Conservation (phyloP, 2,888 invertebrate species). For the Eumerus sabulonum region DNA sequence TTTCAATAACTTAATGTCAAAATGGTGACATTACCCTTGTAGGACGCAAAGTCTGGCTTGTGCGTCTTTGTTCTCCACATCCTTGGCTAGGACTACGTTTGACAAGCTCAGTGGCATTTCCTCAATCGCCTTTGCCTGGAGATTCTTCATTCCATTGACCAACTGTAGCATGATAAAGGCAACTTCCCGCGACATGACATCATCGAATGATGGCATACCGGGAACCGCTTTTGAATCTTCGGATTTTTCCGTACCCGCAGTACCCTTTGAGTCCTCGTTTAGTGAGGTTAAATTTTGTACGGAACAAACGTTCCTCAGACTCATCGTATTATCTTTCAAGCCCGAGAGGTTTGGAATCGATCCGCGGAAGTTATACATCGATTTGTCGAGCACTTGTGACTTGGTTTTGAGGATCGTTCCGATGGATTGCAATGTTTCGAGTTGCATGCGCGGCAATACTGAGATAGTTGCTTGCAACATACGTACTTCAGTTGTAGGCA, state of each 20-base stretch:
- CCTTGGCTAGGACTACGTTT: conserved; percentile 87
- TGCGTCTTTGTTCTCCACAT: conserved; percentile 81
- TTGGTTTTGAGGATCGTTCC: conserved; percentile 82
- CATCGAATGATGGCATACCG: conserved; percentile 78
- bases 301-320: conserved; percentile 80
- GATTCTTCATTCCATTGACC: conserved; percentile 88
- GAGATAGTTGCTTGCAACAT: conserved; percentile 89
- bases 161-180: conserved; percentile 89
- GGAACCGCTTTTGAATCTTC: conserved; percentile 62
- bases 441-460: conserved; percentile 86
- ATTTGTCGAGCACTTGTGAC: conserved; percentile 78
- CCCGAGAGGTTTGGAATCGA: conserved; percentile 78
- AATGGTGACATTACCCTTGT: conserved; percentile 82
- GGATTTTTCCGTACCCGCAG: conserved; percentile 32
- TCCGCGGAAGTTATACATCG: conserved; percentile 77
- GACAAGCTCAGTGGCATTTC: conserved; percentile 86
- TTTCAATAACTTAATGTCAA: background rate
- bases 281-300: conserved; percentile 78
- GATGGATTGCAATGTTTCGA: conserved; percentile 87
- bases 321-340: conserved; percentile 73
- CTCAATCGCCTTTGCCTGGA: conserved; percentile 91
- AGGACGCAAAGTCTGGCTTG: conserved; percentile 86
- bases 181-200: conserved; percentile 83
- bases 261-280: conserved; percentile 73
- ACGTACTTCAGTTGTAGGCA: conserved; percentile 82